Evolutionary conservation across 2,888 invertebrate genomes (phyloP), one percentile per base, ranked within the genome.

Genomic region (Aleiodes leptofemur): DNA sequence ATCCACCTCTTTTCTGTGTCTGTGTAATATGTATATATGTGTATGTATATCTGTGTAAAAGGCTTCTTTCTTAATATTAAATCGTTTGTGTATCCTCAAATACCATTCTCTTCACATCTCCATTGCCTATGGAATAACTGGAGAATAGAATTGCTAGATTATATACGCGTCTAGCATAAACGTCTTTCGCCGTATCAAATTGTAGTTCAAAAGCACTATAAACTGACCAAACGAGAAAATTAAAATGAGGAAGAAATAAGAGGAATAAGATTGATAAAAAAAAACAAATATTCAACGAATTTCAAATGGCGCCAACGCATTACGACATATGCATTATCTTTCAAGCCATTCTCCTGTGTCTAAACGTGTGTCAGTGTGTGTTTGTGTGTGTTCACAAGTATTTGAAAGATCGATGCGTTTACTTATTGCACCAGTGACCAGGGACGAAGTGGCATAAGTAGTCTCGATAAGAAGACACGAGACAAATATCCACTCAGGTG

Each of bases 401-500:
- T 64, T 59, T 51, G 16, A 68, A 38, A 77, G 74, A 78, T 81
- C 76, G 81, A 80, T 78, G 82, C 76, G 73, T 80, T 80, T 82
- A 75, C 76, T 83, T 79, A 82, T 82, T 81, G 81, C 78, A 79
- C 73, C 71, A 73, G 73, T 72, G 77, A 72, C 69, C 76, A 29
- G 50, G 73, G 64, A 38, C 77, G 73, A 82, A 64, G 77, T 77
- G 79, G 79, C 74, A 82, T 80, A 82, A 81, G 83, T 82, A 83
- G 82, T 81, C 43, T 68, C 77, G 84, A 84, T 86, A 84, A 86
- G 75, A 66, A 73, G 79, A 81, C 79, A 76, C 75, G 69, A 76
- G 81, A 85, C 83, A 83, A 83, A 85, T 82, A 81, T 83, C 82
- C 74, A 78, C 78, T 82, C 82, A 80, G 77, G 70, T 74, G 72